Percentiles rank a stretch among this genome's conserved stretches.
Conservation (phyloP, 2,113 vertebrate species). For the Cacatua alba region DNA sequence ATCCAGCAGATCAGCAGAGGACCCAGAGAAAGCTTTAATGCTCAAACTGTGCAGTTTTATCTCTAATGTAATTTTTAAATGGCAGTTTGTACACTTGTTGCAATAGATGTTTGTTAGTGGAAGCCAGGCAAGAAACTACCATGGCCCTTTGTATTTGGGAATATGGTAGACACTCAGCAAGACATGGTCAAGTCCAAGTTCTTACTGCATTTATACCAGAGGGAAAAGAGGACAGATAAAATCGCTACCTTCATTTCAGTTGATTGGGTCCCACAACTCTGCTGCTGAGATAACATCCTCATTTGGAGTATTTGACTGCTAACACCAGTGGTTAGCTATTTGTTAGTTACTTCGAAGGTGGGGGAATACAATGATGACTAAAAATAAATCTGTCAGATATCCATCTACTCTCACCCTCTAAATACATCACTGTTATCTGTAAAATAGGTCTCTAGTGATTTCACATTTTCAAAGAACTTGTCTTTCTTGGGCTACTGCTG, state of each 20-base stretch:
- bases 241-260: neutral
- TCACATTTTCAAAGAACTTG: neutral
- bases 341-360: neutral
- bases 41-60: neutral
- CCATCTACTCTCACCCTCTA: neutral
- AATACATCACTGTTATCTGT: neutral
- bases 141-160: neutral
- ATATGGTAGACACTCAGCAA: neutral
- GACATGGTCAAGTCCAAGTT: neutral
- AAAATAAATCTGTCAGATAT: neutral
- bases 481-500: neutral
- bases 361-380: neutral
- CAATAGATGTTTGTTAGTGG: neutral
- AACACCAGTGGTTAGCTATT: neutral
- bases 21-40: neutral
- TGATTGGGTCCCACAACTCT: neutral
- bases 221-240: neutral
- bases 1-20: neutral
- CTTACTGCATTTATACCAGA: neutral
- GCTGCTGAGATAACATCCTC: neutral
- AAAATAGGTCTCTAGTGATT: slow-evolving; percentile 43
- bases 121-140: neutral
- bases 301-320: neutral
- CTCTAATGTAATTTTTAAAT: neutral
- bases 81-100: neutral